Percentiles rank a stretch among this genome's conserved stretches.
phyloP scores from a whole-genome alignment of 1,140 invertebrate genomes.

The Tetraneura akinire region DNA sequence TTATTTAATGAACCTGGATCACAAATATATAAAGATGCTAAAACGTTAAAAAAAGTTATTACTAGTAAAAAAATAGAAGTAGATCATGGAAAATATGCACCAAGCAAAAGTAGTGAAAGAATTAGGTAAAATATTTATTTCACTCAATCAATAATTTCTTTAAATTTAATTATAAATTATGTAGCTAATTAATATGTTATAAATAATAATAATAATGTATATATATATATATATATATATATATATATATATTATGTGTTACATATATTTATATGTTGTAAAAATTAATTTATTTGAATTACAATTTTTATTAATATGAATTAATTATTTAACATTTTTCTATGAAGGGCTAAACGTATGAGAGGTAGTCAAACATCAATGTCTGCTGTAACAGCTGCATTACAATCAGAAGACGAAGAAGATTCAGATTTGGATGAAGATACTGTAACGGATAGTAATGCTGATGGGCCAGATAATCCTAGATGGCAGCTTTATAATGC shows the following conservation, averaged over 20 bases:
- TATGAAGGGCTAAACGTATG: conserved; percentile 59
- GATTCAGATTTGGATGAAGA: conserved; percentile 66
- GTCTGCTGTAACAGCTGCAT: conserved; percentile 64
- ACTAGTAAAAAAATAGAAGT: conserved; percentile 68
- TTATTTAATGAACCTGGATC: conserved; percentile 95
- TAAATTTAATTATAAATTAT: neutral
- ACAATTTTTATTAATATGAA: neutral
- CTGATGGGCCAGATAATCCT: conserved; percentile 70
- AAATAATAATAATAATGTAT: neutral
- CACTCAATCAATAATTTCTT: neutral
- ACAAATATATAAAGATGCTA: conserved; percentile 94
- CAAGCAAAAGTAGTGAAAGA: conserved; percentile 53
- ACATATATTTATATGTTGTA: no score
- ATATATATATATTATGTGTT: no score
- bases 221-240: neutral
- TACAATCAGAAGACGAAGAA: conserved; percentile 62
- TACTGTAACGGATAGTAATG: conserved; percentile 66
- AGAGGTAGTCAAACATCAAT: conserved; percentile 60
- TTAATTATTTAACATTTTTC: neutral
- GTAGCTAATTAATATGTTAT: neutral
- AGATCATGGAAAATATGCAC: conserved; percentile 61
- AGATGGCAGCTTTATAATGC: conserved; percentile 80
- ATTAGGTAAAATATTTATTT: conserved; percentile 49
- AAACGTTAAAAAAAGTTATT: conserved; percentile 79
- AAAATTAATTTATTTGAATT: no score